Percentiles rank a stretch among this genome's conserved stretches.
These are phyloP conservation scores for Cyclina sinensis DNA, from an alignment of 1,140 invertebrate species.

Conservation along the genomic window DNA sequence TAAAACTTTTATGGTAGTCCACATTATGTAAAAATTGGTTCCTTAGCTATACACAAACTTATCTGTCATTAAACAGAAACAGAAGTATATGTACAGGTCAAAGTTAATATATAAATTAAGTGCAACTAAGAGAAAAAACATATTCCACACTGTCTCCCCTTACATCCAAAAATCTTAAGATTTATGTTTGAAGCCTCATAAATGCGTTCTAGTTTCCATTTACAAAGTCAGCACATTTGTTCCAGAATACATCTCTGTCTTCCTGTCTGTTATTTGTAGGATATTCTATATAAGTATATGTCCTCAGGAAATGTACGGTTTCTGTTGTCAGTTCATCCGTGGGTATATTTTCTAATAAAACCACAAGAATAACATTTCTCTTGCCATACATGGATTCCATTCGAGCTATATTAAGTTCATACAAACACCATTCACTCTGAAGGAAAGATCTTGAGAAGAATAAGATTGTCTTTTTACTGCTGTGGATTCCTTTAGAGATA, in stretches of 20 bases:
- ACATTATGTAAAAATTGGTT: no score
- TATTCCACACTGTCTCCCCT: no score
- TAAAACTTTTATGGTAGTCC: no score
- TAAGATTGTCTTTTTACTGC: constrained; percentile 89
- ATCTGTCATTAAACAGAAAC: no score
- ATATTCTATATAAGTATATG: constrained; percentile 60
- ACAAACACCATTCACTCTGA: constrained; percentile 90
- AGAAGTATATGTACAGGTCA: no score
- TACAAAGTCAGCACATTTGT: constrained; percentile 4
- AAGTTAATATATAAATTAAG: no score
- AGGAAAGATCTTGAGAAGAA: constrained; percentile 89
- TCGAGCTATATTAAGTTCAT: constrained; percentile 88
- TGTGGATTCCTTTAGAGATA: constrained; percentile 88
- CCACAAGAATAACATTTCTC: constrained; percentile 67
- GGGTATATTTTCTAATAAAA: constrained; percentile 68
- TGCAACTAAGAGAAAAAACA: no score
- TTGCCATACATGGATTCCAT: constrained; percentile 68
- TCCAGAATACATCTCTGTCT: constrained; percentile 58
- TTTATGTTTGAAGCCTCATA: no score
- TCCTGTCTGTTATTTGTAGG: constrained; percentile 14
- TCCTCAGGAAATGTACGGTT: constrained; percentile 63
- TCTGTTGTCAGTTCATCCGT: constrained; percentile 42
- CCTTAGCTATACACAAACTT: no score
- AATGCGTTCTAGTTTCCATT: background rate
- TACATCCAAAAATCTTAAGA: no score